Evolutionary conservation across 2,113 vertebrate genomes (phyloP).

Genomic region (Mus pahari): DNA sequence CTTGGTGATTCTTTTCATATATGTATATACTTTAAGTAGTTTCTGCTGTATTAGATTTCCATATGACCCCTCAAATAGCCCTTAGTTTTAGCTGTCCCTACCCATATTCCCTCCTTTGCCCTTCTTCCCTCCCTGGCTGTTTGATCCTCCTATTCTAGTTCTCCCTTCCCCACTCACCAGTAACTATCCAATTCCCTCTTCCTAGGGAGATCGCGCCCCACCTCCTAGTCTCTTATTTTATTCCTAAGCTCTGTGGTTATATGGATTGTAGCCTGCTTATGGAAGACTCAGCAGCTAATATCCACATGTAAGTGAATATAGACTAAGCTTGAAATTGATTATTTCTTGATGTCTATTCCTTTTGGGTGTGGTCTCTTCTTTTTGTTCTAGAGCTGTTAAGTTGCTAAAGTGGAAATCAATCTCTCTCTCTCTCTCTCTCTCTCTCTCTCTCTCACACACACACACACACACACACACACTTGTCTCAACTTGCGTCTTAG

Average conservation of each 20-base stretch:
- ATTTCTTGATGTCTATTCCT: too few species aligned
- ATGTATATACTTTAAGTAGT: neutral
- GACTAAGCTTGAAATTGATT: neutral
- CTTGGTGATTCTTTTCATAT: neutral
- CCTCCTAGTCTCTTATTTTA: neutral
- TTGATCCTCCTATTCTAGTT: neutral
- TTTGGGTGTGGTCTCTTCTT: too few species aligned
- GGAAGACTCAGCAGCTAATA: neutral
- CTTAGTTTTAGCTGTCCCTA: neutral
- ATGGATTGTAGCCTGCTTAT: neutral
- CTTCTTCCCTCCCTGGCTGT: too few species aligned
- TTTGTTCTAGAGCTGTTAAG: too few species aligned
- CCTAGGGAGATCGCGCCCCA: neutral
- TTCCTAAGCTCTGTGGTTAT: neutral
- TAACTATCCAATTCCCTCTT: neutral
- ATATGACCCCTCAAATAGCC: neutral
- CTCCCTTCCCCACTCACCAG: neutral
- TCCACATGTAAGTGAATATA: neutral
- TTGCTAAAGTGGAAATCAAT: too few species aligned
- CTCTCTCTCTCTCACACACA: too few species aligned
- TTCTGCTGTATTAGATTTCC: neutral
- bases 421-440: too few species aligned
- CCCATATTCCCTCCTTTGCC: neutral
- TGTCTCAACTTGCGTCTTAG: too few species aligned
- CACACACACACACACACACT: too few species aligned